phyloP scores from a whole-genome alignment of 2,888 invertebrate genomes.

The Zaprionus obscuricornis region DNA sequence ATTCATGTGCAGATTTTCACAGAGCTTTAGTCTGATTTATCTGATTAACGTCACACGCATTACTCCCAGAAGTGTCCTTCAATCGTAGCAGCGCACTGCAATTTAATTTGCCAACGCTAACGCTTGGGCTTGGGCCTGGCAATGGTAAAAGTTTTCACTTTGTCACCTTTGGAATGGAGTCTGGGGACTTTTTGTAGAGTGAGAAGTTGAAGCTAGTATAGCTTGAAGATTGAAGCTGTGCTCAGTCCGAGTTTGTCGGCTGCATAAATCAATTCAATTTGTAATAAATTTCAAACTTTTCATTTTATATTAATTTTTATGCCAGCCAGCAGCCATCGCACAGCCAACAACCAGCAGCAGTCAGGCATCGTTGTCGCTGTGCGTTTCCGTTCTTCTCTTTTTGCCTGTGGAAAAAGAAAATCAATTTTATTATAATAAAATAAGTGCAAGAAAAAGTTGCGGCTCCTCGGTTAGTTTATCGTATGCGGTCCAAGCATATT shows the following conservation, averaged over 20 bases:
- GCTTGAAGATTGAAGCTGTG: not conserved
- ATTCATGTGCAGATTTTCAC: slow-evolving; percentile 38
- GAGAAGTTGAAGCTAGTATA: not conserved
- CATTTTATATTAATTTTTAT: slow-evolving; percentile 77
- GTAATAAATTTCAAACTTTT: slow-evolving; percentile 78
- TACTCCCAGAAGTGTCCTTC: slow-evolving; percentile 33
- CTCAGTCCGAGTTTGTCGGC: slow-evolving; percentile 7
- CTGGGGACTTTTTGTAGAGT: no score
- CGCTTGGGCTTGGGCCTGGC: no score
- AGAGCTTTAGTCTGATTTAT: slow-evolving; percentile 55
- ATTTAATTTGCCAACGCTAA: slow-evolving; percentile 65
- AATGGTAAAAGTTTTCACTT: slow-evolving; percentile 65
- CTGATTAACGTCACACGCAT: slow-evolving; percentile 62
- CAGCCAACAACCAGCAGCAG: no score
- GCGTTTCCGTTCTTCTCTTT: slow-evolving; percentile 7
- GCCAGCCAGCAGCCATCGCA: no score
- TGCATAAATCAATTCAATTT: slow-evolving; percentile 77
- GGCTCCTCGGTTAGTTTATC: slow-evolving; percentile 56
- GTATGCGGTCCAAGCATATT: slow-evolving; percentile 58
- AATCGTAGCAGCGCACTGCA: slow-evolving; percentile 32
- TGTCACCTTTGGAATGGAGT: slow-evolving; percentile 56
- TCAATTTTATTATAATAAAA: slow-evolving; percentile 77
- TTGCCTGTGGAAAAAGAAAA: slow-evolving; percentile 51
- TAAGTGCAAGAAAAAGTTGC: slow-evolving; percentile 66
- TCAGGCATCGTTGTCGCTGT: slow-evolving; percentile 31